Percentiles rank a stretch among this genome's conserved stretches.
phyloP scores from a whole-genome alignment of 2,113 vertebrate genomes.

The Lagenorhynchus albirostris region DNA sequence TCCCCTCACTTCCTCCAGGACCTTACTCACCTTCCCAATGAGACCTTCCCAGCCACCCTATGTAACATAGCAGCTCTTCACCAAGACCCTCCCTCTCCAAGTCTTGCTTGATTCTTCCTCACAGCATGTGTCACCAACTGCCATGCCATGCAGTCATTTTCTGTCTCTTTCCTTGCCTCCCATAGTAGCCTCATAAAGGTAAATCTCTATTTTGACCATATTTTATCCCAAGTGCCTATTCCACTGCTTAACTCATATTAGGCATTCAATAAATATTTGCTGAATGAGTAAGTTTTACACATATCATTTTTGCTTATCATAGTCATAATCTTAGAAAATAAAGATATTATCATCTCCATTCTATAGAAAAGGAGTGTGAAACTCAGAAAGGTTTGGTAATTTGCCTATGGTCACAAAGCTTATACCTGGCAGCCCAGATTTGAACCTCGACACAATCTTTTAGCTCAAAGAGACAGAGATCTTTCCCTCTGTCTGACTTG shows the following conservation, averaged over 20 bases:
- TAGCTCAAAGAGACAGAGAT: not conserved
- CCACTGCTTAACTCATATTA: not conserved
- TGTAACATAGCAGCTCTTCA: not conserved
- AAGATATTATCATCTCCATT: not conserved
- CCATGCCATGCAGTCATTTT: not conserved
- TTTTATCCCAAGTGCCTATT: not conserved
- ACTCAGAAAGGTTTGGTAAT: not conserved
- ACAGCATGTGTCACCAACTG: too few relatives aligned
- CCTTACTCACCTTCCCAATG: not conserved
- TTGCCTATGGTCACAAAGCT: not conserved
- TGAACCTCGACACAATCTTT: not conserved
- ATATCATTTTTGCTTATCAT: not conserved
- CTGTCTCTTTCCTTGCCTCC: not conserved
- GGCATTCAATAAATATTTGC: not conserved
- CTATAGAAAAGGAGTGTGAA: not conserved
- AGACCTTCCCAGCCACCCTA: not conserved
- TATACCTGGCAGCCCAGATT: not conserved
- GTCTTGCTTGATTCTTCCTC: not conserved
- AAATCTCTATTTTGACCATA: not conserved
- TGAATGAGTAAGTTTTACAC: not conserved
- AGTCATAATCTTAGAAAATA: not conserved
- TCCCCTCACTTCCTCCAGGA: not conserved
- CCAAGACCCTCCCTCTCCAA: not conserved
- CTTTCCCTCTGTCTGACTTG: not conserved
- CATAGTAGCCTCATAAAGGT: not conserved